phyloP scores from a whole-genome alignment of 2,113 vertebrate species.

The Manacus vitellinus region DNA sequence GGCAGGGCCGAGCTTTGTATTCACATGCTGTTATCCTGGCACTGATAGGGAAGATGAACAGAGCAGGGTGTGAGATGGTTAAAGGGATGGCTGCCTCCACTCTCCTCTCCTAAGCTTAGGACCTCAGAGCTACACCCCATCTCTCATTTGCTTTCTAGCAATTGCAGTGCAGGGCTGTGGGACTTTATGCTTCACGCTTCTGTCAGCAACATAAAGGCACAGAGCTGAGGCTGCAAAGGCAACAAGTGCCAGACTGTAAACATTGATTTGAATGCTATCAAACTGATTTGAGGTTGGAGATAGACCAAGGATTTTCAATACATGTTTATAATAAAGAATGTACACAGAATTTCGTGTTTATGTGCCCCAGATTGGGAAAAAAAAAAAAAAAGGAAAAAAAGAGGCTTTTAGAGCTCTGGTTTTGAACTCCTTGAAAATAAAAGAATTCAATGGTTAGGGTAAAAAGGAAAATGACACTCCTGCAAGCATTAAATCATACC shows the following conservation, averaged over 20 bases:
- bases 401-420: neutral
- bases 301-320: slow-evolving; percentile 21
- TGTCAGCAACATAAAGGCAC: neutral
- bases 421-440: neutral
- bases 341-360: slow-evolving; percentile 7
- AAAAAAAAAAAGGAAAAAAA: neutral
- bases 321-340: neutral
- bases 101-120: neutral
- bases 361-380: neutral
- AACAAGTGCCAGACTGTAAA: slow-evolving; percentile 21
- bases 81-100: neutral
- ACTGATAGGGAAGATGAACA: neutral
- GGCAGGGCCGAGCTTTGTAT: neutral
- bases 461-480: neutral
- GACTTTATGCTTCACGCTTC: neutral
- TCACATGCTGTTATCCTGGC: neutral
- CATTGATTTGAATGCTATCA: slow-evolving; percentile 12
- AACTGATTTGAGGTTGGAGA: neutral
- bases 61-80: neutral
- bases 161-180: neutral
- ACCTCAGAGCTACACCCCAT: neutral
- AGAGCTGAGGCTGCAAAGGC: neutral
- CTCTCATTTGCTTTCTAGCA: neutral
- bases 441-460: neutral
- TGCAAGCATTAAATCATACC: neutral